Conservation (phyloP, 2,113 vertebrate species). For the Eidolon helvum region DNA sequence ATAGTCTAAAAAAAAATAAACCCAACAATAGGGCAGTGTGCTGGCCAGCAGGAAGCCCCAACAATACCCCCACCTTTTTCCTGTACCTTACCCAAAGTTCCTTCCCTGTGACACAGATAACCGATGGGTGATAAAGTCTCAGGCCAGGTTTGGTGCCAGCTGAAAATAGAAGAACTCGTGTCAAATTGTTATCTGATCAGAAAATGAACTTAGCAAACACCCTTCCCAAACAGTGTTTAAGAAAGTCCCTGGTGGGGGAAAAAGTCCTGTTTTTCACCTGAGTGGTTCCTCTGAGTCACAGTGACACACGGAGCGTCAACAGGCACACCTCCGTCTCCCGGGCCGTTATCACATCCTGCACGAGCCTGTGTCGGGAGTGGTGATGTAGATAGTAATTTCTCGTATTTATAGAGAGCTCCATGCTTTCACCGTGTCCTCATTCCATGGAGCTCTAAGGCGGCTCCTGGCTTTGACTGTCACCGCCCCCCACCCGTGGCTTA, state of each 20-base stretch:
- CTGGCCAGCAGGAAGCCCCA: constrained; percentile 91
- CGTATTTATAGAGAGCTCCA: fast-evolving
- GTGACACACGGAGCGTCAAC: not conserved
- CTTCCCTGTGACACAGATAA: constrained; percentile 95
- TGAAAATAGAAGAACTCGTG: constrained; percentile 75
- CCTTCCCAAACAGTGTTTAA: constrained; percentile 34
- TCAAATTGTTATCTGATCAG: constrained; percentile 78
- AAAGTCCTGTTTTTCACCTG: not conserved
- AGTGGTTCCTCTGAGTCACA: not conserved
- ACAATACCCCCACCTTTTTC: constrained; percentile 99
- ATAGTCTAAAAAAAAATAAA: constrained; percentile 79
- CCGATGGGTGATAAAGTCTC: constrained; percentile 81
- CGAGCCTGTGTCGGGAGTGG: fast-evolving
- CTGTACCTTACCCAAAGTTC: constrained; percentile 94
- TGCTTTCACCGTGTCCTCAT: not conserved
- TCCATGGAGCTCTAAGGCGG: too few relatives aligned
- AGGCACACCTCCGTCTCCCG: not conserved
- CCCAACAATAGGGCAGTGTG: constrained; percentile 85
- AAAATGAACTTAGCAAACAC: constrained; percentile 53
- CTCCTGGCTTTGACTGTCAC: not conserved
- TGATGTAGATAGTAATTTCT: not conserved
- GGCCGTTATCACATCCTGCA: too few relatives aligned
- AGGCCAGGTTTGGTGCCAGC: constrained; percentile 78
- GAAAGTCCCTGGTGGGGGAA: not conserved
- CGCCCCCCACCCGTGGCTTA: not conserved